A percentile compares a stretch with the other conserved stretches of the same genome.
phyloP scores from a whole-genome alignment of 2,113 vertebrate species.

The Eupsittula cactorum region DNA sequence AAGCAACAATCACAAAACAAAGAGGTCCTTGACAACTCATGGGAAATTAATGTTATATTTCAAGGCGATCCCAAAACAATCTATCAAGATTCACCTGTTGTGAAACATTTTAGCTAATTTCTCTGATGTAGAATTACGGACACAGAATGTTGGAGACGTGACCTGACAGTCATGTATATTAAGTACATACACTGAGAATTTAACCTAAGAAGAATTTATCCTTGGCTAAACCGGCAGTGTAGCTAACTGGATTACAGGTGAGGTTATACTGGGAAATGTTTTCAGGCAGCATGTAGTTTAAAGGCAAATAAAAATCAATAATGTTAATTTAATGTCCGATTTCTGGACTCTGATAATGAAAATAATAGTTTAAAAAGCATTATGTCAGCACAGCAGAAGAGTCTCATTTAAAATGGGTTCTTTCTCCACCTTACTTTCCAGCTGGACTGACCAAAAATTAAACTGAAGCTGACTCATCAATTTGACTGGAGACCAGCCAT shows the following conservation, averaged over 20 bases:
- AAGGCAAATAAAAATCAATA: neutral
- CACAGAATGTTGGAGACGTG: neutral
- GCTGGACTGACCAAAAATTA: neutral
- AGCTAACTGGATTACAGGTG: neutral
- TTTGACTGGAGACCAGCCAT: neutral
- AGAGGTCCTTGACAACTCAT: accelerated
- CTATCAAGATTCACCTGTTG: neutral
- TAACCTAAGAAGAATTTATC: neutral
- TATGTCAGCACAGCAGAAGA: neutral
- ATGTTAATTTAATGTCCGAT: neutral
- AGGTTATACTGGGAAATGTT: neutral
- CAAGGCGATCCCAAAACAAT: neutral
- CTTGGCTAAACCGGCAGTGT: neutral
- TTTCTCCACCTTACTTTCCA: neutral
- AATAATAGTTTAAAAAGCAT: accelerated
- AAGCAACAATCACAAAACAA: neutral
- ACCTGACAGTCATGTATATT: neutral
- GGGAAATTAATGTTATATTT: neutral
- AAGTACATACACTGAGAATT: neutral
- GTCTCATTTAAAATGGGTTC: neutral
- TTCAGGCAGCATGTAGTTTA: neutral
- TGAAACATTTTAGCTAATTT: neutral
- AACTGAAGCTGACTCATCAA: neutral
- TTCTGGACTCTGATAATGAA: neutral
- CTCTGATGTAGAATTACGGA: neutral